Evolutionary conservation across 1,140 invertebrate species (phyloP).

Genomic region (Saccostrea cuccullata): DNA sequence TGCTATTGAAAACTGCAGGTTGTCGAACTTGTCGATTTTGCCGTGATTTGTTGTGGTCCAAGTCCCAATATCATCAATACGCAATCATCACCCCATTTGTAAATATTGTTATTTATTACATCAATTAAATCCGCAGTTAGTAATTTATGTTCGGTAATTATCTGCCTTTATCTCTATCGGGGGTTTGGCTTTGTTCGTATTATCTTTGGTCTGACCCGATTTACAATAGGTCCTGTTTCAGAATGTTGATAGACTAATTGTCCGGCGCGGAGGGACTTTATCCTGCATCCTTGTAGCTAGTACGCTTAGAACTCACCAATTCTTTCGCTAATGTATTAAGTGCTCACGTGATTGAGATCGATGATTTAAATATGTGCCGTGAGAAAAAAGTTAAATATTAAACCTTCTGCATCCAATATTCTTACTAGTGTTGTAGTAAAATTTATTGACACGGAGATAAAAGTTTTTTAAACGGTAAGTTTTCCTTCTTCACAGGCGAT

Average conservation of each 20-base stretch:
- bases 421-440: not conserved
- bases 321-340: conserved; percentile 34
- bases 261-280: not conserved
- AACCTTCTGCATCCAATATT: not conserved
- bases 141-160: conserved; percentile 33
- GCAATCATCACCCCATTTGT: not conserved
- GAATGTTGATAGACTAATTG: not conserved
- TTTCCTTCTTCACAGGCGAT: not conserved
- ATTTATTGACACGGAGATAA: not conserved
- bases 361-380: conserved; percentile 27
- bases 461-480: not conserved
- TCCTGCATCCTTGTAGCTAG: not conserved
- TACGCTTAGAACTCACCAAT: not conserved
- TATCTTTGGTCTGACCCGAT: conserved; percentile 5
- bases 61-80: not conserved
- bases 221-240: not conserved
- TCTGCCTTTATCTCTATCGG: not conserved
- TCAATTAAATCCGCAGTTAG: conserved; percentile 6
- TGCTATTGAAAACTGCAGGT: conserved; percentile 4
- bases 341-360: conserved; percentile 25
- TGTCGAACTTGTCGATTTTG: not conserved
- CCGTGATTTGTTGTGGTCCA: not conserved
- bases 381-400: conserved; percentile 37
- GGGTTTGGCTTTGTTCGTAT: not conserved
- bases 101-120: conserved; percentile 35